These are phyloP conservation scores for Drosophila pegasa DNA, from an alignment of 2,888 invertebrate genomes.

Conservation along the genomic window DNA sequence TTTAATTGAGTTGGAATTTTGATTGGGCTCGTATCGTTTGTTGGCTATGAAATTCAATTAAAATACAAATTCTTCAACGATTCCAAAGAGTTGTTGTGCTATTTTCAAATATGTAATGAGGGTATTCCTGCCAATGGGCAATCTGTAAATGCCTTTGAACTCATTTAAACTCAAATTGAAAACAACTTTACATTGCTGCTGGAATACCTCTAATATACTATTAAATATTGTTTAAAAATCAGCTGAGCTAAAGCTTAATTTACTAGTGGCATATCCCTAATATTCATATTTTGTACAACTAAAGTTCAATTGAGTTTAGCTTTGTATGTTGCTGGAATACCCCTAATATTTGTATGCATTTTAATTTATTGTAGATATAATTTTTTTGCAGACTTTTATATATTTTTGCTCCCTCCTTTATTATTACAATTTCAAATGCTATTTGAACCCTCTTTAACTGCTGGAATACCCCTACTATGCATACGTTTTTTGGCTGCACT, in stretches of 20 bases:
- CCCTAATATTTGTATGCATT: not conserved
- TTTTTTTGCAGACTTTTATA: too few relatives aligned
- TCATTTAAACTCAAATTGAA: not conserved
- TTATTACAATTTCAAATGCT: too few relatives aligned
- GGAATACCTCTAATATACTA: not conserved
- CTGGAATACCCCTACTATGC: too few relatives aligned
- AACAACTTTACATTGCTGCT: not conserved
- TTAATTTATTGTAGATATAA: too few relatives aligned
- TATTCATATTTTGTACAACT: not conserved
- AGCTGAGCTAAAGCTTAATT: not conserved
- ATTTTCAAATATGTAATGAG: not conserved
- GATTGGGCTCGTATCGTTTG: too few relatives aligned
- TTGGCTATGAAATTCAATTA: not conserved
- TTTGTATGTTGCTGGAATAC: not conserved
- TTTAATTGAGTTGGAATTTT: slow-evolving; percentile 1
- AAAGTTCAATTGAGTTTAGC: not conserved
- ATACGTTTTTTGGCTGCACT: too few relatives aligned
- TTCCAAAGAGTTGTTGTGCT: not conserved
- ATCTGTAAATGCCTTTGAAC: not conserved
- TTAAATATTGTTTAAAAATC: not conserved
- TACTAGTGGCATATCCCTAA: not conserved
- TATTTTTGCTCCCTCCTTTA: too few relatives aligned
- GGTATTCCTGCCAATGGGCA: not conserved
- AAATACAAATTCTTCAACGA: not conserved
- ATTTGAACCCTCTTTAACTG: too few relatives aligned